These are phyloP conservation scores for Astyanax mexicanus DNA, from an alignment of 2,797 vertebrate species.

Conservation along the genomic window DNA sequence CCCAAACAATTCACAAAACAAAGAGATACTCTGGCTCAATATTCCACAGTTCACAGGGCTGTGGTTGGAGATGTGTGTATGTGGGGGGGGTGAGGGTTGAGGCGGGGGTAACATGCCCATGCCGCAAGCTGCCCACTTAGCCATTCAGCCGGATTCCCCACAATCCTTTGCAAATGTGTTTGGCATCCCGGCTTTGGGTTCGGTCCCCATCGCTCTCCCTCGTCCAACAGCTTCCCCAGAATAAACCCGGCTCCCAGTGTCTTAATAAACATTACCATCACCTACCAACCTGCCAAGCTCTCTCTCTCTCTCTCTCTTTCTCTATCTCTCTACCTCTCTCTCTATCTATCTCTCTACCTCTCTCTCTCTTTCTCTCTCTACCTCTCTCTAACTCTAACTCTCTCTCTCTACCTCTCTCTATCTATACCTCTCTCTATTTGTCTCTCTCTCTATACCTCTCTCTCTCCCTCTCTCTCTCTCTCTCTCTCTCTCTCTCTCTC, in stretches of 20 bases:
- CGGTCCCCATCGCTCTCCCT: conserved; percentile 26
- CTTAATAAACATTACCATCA: conserved; percentile 55
- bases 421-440: neutral
- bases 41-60: neutral
- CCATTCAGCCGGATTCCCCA: conserved; percentile 56
- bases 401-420: neutral
- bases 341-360: conserved; percentile 50
- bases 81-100: too few relatives aligned
- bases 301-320: conserved; percentile 15
- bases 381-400: neutral
- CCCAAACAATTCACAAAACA: too few relatives aligned
- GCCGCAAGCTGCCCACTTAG: conserved; percentile 40
- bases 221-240: conserved; percentile 7
- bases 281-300: conserved; percentile 50
- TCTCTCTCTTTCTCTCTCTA: neutral
- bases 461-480: neutral
- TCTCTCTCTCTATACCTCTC: conserved; percentile 43
- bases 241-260: conserved; percentile 38
- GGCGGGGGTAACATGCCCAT: too few relatives aligned
- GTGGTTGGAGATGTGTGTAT: conserved; percentile 1
- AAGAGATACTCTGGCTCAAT: neutral
- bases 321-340: neutral
- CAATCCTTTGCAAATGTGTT: conserved; percentile 66
- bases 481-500: neutral
- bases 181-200: conserved; percentile 56